Evolutionary conservation across 2,888 invertebrate genomes (phyloP).

Genomic region (Polyommatus iphigenia): DNA sequence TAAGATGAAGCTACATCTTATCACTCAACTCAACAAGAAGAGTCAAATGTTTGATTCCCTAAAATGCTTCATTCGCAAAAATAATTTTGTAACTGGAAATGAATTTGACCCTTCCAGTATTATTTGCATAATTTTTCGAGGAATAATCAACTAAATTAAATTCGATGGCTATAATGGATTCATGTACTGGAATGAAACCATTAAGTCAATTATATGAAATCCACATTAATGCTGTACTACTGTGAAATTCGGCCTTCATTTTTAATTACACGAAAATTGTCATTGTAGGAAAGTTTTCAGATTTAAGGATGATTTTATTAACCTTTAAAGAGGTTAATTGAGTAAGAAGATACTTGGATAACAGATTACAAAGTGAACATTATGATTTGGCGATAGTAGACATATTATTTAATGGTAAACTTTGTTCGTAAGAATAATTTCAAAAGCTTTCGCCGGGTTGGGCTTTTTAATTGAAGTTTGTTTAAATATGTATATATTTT

Average conservation of each 20-base stretch:
- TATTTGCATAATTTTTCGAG: slow-evolving; percentile 25
- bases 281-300: background rate
- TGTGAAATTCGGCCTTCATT: slow-evolving; percentile 1
- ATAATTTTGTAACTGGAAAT: background rate
- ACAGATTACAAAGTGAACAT: background rate
- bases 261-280: slow-evolving; percentile 6
- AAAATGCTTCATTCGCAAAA: background rate
- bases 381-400: background rate
- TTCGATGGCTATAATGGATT: slow-evolving; percentile 23
- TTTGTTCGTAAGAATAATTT: background rate
- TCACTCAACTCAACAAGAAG: background rate
- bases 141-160: slow-evolving; percentile 28
- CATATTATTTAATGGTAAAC: background rate
- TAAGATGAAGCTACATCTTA: background rate
- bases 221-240: slow-evolving; percentile 14
- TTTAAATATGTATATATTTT: background rate
- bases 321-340: background rate
- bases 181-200: slow-evolving; percentile 22
- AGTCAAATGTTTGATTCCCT: background rate
- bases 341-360: background rate
- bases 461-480: background rate
- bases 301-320: slow-evolving; percentile 7
- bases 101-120: slow-evolving; percentile 11
- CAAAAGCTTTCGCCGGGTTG: background rate
- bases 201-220: slow-evolving; percentile 26